phyloP scores from a whole-genome alignment of 1,140 invertebrate genomes.

The Polyergus mexicanus region DNA sequence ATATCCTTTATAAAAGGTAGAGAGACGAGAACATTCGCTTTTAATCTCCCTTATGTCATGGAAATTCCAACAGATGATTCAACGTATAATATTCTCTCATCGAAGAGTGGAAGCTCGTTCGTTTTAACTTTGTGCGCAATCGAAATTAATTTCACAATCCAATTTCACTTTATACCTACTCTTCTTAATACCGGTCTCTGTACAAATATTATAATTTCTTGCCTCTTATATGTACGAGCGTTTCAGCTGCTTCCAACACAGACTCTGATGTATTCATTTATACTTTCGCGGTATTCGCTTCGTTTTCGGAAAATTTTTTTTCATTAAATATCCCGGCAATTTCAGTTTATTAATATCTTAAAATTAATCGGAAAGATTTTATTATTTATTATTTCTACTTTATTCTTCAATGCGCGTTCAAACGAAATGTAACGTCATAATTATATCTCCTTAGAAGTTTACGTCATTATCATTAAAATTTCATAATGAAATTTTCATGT shows the following conservation, averaged over 20 bases:
- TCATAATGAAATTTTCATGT: not conserved
- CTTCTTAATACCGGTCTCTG: not conserved
- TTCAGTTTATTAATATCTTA: not conserved
- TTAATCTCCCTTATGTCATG: not conserved
- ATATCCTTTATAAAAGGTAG: not conserved
- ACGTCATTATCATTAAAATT: not conserved
- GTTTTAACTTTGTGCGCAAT: not conserved
- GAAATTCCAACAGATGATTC: not conserved
- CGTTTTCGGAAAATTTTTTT: not conserved
- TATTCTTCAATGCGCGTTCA: not conserved
- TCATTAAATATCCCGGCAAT: no score
- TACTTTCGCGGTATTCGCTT: not conserved
- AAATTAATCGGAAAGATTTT: not conserved
- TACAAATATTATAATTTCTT: not conserved
- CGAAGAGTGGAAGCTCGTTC: not conserved
- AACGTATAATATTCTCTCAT: not conserved
- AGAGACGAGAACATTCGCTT: not conserved
- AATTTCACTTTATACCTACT: not conserved
- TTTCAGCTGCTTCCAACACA: not conserved
- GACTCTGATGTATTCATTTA: not conserved
- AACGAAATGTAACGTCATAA: not conserved
- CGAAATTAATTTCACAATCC: slow-evolving; percentile 11
- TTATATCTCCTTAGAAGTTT: not conserved
- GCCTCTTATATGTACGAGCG: not conserved
- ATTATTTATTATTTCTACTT: slow-evolving; percentile 2